phyloP scores from a whole-genome alignment of 2,113 vertebrate species.

The Girardinichthys multiradiatus region DNA sequence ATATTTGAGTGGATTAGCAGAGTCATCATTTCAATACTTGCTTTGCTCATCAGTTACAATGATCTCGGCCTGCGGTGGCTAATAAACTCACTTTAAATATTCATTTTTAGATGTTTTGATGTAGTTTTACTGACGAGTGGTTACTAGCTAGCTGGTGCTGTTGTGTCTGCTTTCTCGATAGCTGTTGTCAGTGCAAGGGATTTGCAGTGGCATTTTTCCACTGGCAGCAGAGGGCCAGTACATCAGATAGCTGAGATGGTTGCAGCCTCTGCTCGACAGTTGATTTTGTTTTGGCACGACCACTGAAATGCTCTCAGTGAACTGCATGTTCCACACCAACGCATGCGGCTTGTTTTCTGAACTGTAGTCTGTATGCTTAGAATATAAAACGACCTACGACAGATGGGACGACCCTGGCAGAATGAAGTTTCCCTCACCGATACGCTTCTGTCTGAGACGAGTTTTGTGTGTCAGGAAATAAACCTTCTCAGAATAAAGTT shows the following conservation, averaged over 20 bases:
- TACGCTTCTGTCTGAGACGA: background rate
- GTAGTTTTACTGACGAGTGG: constrained; percentile 11
- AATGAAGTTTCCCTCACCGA: background rate
- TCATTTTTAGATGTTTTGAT: constrained; percentile 14
- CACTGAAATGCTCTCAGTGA: constrained; percentile 45
- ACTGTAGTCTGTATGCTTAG: background rate
- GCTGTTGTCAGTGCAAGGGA: constrained; percentile 47
- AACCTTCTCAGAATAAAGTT: constrained; percentile 1
- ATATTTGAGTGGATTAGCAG: constrained; percentile 27
- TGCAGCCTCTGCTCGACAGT: constrained; percentile 32
- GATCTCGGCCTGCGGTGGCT: background rate
- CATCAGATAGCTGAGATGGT: constrained; percentile 30
- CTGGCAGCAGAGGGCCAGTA: constrained; percentile 28
- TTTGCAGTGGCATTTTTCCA: constrained; percentile 67
- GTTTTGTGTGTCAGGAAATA: background rate
- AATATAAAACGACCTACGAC: background rate
- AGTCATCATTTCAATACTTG: constrained; percentile 11
- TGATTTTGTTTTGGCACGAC: constrained; percentile 29
- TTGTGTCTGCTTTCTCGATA: constrained; percentile 10
- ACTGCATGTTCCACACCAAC: constrained; percentile 20
- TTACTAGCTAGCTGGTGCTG: constrained; percentile 19
- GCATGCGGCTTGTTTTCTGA: background rate
- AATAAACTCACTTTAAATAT: background rate
- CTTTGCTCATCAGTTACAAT: constrained; percentile 17
- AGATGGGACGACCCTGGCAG: background rate